Conservation (phyloP, 2,797 vertebrate species). For the Liasis olivaceus region DNA sequence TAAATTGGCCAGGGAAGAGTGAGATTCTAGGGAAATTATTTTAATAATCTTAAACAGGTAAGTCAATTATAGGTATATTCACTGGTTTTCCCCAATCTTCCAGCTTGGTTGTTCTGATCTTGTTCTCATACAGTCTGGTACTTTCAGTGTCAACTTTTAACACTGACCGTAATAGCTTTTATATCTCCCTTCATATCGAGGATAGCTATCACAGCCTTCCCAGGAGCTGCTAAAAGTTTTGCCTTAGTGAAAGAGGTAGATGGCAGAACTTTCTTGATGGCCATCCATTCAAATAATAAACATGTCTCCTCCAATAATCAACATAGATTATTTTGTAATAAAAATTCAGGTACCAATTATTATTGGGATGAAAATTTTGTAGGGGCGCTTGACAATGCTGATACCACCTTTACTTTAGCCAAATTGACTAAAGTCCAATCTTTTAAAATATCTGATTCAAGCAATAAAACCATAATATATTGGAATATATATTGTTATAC, state of each 20-base stretch:
- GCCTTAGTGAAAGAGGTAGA: too few species aligned
- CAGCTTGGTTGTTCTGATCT: too few species aligned
- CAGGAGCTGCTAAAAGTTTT: too few species aligned
- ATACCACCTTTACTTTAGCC: too few species aligned
- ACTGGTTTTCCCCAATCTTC: neutral
- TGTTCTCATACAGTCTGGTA: too few species aligned
- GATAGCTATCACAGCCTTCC: too few species aligned
- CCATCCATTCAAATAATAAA: neutral
- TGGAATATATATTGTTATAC: neutral
- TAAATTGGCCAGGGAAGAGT: neutral
- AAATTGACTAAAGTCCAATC: too few species aligned
- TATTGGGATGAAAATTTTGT: too few species aligned
- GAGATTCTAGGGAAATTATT: neutral
- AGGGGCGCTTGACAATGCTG: too few species aligned
- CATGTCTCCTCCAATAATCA: neutral
- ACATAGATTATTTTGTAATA: neutral
- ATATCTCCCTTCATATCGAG: too few species aligned
- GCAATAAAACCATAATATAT: neutral
- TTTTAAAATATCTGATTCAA: neutral
- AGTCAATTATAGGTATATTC: neutral
- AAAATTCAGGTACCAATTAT: neutral
- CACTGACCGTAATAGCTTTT: too few species aligned
- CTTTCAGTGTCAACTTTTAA: too few species aligned
- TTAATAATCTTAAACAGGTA: neutral
- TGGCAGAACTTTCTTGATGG: neutral